phyloP scores from a whole-genome alignment of 37 sponge, comb jelly and placozoan genomes.

The Haliclona indistincta region DNA sequence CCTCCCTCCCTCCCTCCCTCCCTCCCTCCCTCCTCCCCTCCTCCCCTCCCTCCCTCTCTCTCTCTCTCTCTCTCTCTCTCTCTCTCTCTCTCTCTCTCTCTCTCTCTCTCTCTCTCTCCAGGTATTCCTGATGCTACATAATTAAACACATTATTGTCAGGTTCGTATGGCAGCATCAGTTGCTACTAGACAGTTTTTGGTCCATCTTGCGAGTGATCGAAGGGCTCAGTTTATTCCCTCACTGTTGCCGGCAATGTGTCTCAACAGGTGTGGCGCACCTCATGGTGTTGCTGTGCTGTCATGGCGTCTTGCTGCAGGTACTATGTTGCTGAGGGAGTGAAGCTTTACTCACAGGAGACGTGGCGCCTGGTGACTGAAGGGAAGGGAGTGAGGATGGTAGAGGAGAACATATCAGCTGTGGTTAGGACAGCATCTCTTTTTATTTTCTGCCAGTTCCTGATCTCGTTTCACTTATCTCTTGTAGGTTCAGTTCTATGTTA shows the following conservation, averaged over 20 bases:
- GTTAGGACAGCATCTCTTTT: not conserved
- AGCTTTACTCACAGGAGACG: constrained; percentile 91
- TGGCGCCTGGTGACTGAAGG: constrained; percentile 77
- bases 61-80: constrained; percentile 21
- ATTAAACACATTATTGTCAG: constrained; percentile 20
- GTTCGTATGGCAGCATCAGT: constrained; percentile 91
- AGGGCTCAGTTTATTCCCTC: constrained; percentile 38
- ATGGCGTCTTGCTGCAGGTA: constrained; percentile 52
- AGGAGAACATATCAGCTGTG: constrained; percentile 65
- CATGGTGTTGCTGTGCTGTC: too few species aligned
- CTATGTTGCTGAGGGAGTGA: constrained; percentile 96
- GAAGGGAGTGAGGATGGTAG: constrained; percentile 71
- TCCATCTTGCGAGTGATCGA: constrained; percentile 15
- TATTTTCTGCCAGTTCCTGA: too few species aligned
- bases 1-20: too few species aligned
- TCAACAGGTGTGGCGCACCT: constrained; percentile 80
- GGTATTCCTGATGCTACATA: too few species aligned
- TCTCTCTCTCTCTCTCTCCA: too few species aligned
- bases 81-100: too few species aligned
- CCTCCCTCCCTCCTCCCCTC: not conserved
- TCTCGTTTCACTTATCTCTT: constrained; percentile 9
- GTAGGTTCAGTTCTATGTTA: constrained; percentile 74
- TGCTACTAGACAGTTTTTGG: constrained; percentile 82
- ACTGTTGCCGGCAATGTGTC: constrained; percentile 90
- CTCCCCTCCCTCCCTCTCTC: constrained; percentile 2